Conservation (phyloP, 2,113 vertebrate species). For the Columba livia region DNA sequence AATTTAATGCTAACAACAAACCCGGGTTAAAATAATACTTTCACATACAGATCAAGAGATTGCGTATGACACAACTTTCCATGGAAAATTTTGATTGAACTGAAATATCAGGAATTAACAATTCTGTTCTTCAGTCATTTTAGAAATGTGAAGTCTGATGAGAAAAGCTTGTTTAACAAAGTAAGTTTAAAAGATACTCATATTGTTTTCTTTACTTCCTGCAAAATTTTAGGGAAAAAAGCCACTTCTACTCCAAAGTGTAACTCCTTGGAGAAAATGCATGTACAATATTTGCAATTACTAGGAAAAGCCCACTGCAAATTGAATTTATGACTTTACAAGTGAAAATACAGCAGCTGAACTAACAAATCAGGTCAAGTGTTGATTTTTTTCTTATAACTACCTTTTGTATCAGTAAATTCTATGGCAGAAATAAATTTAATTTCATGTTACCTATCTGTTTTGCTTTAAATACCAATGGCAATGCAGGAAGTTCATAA, state of each 20-base stretch:
- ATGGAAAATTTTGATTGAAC: neutral
- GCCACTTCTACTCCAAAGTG: neutral
- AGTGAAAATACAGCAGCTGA: conserved; percentile 13
- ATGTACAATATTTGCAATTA: neutral
- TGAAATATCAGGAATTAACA: conserved; percentile 19
- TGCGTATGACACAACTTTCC: neutral
- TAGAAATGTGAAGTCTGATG: neutral
- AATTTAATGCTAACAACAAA: conserved; percentile 30
- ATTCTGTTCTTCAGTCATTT: neutral
- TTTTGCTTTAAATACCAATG: conserved; percentile 5
- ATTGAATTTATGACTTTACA: conserved; percentile 39
- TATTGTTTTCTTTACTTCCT: neutral
- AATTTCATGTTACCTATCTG: neutral
- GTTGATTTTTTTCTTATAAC: neutral
- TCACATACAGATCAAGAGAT: neutral
- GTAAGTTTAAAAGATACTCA: neutral
- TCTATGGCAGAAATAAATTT: neutral
- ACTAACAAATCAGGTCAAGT: neutral
- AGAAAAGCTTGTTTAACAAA: neutral
- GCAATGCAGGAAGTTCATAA: conserved; percentile 37
- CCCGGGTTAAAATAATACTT: conserved; percentile 39
- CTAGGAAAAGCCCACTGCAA: neutral
- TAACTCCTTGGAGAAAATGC: neutral
- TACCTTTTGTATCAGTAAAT: neutral
- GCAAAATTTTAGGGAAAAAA: neutral